Percentiles rank a stretch among this genome's conserved stretches.
Evolutionary conservation across 2,888 invertebrate species (phyloP).

Genomic region (Epirrita christyi): DNA sequence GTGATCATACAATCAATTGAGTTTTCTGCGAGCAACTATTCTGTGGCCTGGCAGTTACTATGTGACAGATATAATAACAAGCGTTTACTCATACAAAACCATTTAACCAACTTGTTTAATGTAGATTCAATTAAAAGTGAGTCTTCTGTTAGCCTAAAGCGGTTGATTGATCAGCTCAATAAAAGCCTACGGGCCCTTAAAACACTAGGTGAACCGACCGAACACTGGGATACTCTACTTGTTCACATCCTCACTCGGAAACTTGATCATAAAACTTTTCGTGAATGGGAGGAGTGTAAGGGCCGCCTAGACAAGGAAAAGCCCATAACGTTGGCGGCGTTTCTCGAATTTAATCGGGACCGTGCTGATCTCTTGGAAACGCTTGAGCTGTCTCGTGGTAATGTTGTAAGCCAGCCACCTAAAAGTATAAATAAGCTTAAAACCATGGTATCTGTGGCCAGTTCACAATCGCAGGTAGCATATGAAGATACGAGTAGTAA

Average conservation of each 20-base stretch:
- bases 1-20: conserved; percentile 35
- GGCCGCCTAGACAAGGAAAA: conserved; percentile 16
- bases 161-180: conserved; percentile 36
- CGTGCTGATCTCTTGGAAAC: conserved; percentile 41
- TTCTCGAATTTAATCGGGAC: conserved; percentile 7
- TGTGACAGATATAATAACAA: conserved; percentile 41
- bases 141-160: conserved; percentile 32
- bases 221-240: conserved; percentile 40
- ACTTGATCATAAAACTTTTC: conserved; percentile 37
- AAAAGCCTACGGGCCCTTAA: conserved; percentile 39
- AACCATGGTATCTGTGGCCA: conserved; percentile 1
- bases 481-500: not conserved
- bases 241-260: conserved; percentile 41
- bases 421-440: conserved; percentile 2
- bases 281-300: conserved; percentile 43
- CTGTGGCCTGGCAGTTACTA: conserved; percentile 37
- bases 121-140: conserved; percentile 32
- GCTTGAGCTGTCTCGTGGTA: conserved; percentile 8
- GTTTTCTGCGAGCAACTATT: conserved; percentile 34
- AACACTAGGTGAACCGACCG: conserved; percentile 34
- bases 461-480: not conserved
- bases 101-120: conserved; percentile 37
- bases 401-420: not conserved
- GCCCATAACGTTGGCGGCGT: not conserved
- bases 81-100: conserved; percentile 33